phyloP scores from a whole-genome alignment of 1,140 invertebrate genomes.

The Aradophagus sp. region DNA sequence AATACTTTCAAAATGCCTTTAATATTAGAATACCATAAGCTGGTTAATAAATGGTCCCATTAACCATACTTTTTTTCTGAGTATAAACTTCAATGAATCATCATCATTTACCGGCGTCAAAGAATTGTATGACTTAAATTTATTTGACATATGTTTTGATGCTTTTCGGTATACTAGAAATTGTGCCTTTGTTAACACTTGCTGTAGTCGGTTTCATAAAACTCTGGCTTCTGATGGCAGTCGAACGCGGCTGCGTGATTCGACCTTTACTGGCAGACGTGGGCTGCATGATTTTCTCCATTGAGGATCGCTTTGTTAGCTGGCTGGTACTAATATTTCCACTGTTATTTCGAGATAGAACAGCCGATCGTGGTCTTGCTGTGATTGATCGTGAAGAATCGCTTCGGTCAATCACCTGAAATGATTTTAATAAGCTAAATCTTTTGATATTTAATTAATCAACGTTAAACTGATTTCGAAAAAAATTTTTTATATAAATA shows the following conservation, averaged over 20 bases:
- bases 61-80: too few relatives aligned
- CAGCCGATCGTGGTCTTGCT: constrained; percentile 61
- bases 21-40: too few relatives aligned
- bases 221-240: constrained; percentile 68
- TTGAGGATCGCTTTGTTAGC: constrained; percentile 36
- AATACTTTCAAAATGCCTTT: too few relatives aligned
- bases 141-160: constrained; percentile 69
- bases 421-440: neutral
- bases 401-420: constrained; percentile 32
- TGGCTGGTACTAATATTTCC: constrained; percentile 79
- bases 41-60: too few relatives aligned
- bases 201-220: constrained; percentile 80
- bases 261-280: constrained; percentile 52
- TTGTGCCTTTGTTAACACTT: constrained; percentile 78
- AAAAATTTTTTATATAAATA: too few relatives aligned
- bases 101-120: too few relatives aligned
- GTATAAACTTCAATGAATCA: too few relatives aligned
- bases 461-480: too few relatives aligned
- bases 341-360: constrained; percentile 80
- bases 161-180: constrained; percentile 69
- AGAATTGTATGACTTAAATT: too few relatives aligned
- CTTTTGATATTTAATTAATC: too few relatives aligned
- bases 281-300: constrained; percentile 46
- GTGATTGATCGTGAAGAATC: constrained; percentile 15
- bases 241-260: constrained; percentile 62